Conservation (phyloP, 2,797 vertebrate genomes). For the Periparus ater region DNA sequence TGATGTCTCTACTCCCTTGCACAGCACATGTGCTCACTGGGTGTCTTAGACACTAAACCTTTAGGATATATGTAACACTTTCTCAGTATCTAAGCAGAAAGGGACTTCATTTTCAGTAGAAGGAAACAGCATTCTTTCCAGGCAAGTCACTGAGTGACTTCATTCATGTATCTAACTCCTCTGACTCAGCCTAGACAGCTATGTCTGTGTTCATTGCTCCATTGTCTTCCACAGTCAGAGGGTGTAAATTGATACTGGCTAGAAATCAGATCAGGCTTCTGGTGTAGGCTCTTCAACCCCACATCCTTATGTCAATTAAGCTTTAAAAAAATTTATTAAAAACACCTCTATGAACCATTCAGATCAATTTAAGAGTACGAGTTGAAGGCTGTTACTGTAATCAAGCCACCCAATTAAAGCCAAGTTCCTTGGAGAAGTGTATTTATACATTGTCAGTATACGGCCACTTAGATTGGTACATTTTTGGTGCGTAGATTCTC, state of each 20-base stretch:
- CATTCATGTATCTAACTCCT: not conserved
- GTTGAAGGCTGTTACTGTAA: not conserved
- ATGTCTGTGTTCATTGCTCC: not conserved
- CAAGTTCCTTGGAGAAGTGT: not conserved
- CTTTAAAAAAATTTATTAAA: not conserved
- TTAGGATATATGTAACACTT: not conserved
- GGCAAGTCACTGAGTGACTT: not conserved
- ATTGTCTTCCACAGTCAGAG: not conserved
- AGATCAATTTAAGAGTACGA: not conserved
- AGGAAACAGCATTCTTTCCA: not conserved
- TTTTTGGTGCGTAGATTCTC: not conserved
- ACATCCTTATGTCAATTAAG: not conserved
- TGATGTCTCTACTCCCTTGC: not conserved
- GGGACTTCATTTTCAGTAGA: not conserved
- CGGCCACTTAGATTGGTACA: not conserved
- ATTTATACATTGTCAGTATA: not conserved
- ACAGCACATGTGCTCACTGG: fast-evolving
- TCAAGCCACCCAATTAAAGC: not conserved
- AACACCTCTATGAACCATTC: not conserved
- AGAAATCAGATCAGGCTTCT: not conserved
- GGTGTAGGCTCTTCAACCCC: not conserved
- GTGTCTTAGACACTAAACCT: not conserved
- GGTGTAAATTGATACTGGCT: fast-evolving
- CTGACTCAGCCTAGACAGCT: not conserved
- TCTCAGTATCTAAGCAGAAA: not conserved